Base-by-base conservation (phyloP, 2,113 vertebrate species). In the Heptranchias perlo region DNA sequence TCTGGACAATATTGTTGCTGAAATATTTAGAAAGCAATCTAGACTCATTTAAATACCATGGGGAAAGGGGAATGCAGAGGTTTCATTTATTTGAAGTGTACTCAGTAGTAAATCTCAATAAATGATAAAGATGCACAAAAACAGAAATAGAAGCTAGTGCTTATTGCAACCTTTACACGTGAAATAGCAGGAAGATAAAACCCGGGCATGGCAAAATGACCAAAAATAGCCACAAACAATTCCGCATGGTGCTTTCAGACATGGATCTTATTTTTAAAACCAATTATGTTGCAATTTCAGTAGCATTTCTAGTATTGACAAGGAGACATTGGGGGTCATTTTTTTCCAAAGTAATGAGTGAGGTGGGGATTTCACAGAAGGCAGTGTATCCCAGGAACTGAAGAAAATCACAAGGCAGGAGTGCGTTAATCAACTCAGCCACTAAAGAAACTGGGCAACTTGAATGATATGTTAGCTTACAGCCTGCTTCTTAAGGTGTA, bases 171-270 rank as follows among this genome's bases (percentile, higher is more conserved):
- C n/a, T 49, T 28, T 67, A 49, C 35, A 25, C 28, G 6, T 47
- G 93, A 69, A 31, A 62, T 16, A 44, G 86, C 86, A 95, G 25
- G 18, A 64, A 94, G n/a, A 67, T 44, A 94, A 94, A 95, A 95
- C 18, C 64, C 31, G 25, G 44, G 93, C 93, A 67, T 31, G 3
- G 4, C 62, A 95, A 31, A 67, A 28, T 49, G 44, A 16, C 64
- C 44, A 13, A 95, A 69, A 69, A 28, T 10, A 16, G 64, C 8
- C 91, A 62, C 2, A 39, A 61, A 62, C 18, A 93, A 21, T 93
- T 64, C 18, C 61, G 21, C 35, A 44, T 23, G 0, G 91, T 10
- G n/a, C 1, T 39, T 21, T 64, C 21, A 39, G 58, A n/a, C 21
- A 23, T n/a, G n/a, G 91, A 64, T 62, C 39, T 86, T 35, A 82